Evolutionary conservation across 2,113 vertebrate genomes (phyloP), one percentile per base, ranked within the genome.

Genomic region (Parotia lawesii): DNA sequence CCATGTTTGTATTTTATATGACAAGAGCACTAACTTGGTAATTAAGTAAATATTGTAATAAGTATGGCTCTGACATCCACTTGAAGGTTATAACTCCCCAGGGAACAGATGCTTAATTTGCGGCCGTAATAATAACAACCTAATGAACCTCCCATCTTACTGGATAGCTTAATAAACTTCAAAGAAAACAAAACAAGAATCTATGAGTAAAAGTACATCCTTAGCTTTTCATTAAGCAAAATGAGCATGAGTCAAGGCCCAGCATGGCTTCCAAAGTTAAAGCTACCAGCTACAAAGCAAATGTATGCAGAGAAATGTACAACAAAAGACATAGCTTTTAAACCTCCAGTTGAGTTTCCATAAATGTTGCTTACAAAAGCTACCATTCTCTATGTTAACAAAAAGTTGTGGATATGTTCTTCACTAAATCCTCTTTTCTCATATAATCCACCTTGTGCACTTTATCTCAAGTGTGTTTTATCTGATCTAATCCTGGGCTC

Each of bases 391-490:
- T 98, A 91, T 97, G 97, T 98, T 99, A 98, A 98, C 98, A 98
- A 98, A 99, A 99, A 99, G 98, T 99, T 99, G 98, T 99, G 98
- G 98, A 98, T 98, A 98, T 97, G 98, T 99, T 98, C 99, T 98
- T 99, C 98, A 98, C 98, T 98, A 99, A 99, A 99, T 99, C 99
- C 99, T 99, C 99, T 99, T 99, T 99, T 98, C 98, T 98, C 98
- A 98, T 98, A 98, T 99, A 99, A 99, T 99, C 99, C 99, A 99
- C 98, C 98, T 99, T 98, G 98, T 97, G 98, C 98, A 98, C 98
- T 98, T 99, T 99, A 99, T 98, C 98, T 99, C 97, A 98, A 98
- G 98, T 99, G 98, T 98, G 98, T 98, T 99, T 99, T 99, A 99
- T 99, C 98, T 99, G 98, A 98, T 99, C 98, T 98, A 99, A 99